A percentile compares a stretch with the other conserved stretches of the same genome.
phyloP scores from a whole-genome alignment of 2,113 vertebrate genomes.

The human (Homo sapiens) region GRCh38 chr9:32440501-32441000 shows the following conservation, averaged over 20 bases:
- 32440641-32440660: no score
- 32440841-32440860: neutral
- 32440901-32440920: neutral
- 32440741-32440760: neutral
- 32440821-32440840: neutral
- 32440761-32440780: neutral
- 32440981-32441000: neutral
- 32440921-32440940: neutral
- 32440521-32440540: constrained; percentile 97
- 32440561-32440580: constrained; percentile 99
- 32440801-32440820: neutral
- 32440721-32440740: neutral
- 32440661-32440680: neutral
- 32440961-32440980: neutral
- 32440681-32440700: neutral
- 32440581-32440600: constrained; percentile 88
- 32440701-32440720: neutral
- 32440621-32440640: neutral
- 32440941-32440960: neutral
- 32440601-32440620: neutral
- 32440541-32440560: constrained; percentile 97
- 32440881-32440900: neutral
- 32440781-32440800: neutral
- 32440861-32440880: neutral
- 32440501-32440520: constrained; percentile 90